These are phyloP conservation scores for Colletes gigas DNA, from an alignment of 1,140 invertebrate species.

Conservation along the genomic window DNA sequence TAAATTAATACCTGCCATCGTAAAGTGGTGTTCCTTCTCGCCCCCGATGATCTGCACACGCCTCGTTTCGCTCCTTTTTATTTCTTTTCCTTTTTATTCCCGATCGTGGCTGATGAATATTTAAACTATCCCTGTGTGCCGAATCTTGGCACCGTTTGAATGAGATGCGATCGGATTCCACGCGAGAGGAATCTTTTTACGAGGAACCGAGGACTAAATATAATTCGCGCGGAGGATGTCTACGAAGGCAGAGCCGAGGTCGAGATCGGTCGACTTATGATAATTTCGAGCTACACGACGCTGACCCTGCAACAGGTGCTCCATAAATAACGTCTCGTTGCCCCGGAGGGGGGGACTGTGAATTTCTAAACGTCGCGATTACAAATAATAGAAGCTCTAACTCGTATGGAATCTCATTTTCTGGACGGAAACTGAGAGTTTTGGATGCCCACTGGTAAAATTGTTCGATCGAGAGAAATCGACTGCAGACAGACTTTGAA, in stretches of 20 bases:
- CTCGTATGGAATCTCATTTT: too few species aligned
- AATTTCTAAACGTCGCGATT: not conserved
- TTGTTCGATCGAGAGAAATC: too few species aligned
- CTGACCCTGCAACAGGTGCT: constrained; percentile 19
- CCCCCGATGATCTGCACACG: not conserved
- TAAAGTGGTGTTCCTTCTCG: not conserved
- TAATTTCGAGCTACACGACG: not conserved
- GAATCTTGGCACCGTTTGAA: not conserved
- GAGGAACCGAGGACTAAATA: not conserved
- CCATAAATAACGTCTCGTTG: constrained; percentile 23
- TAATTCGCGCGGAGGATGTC: not conserved
- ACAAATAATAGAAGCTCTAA: too few species aligned
- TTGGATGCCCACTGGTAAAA: too few species aligned
- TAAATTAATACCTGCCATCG: constrained; percentile 34
- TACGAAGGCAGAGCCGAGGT: not conserved
- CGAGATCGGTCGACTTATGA: constrained; percentile 35
- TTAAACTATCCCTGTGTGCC: not conserved
- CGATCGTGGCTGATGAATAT: constrained; percentile 17
- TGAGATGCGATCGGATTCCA: not conserved
- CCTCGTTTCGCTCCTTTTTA: not conserved
- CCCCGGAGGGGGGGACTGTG: not conserved
- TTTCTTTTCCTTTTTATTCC: not conserved
- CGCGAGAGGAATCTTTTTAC: not conserved
- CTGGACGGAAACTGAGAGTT: too few species aligned
- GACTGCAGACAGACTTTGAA: too few species aligned